phyloP scores from a whole-genome alignment of 1,140 invertebrate genomes.

The Charaxes varanes region DNA sequence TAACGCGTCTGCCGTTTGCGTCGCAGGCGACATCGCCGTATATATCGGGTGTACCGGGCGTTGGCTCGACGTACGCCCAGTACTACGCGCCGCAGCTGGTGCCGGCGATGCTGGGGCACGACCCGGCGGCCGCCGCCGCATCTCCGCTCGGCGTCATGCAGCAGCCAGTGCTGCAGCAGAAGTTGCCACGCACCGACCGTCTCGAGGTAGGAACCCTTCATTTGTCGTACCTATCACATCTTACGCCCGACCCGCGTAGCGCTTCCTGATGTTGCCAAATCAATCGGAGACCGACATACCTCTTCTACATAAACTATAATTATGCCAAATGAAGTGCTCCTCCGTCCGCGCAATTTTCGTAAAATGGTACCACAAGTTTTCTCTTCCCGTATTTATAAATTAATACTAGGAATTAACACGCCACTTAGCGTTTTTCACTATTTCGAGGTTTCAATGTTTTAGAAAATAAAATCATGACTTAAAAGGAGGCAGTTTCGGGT shows the following conservation, averaged over 20 bases:
- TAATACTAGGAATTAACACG: no score
- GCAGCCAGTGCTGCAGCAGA: constrained; percentile 90
- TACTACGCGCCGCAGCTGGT: constrained; percentile 91
- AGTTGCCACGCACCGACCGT: constrained; percentile 94
- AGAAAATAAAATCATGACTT: no score
- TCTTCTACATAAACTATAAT: no score
- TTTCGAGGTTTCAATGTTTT: no score
- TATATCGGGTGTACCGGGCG: constrained; percentile 88
- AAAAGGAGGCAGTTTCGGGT: no score
- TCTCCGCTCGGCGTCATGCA: constrained; percentile 79
- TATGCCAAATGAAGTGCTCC: no score
- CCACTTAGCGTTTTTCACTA: no score
- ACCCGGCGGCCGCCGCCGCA: constrained; percentile 84
- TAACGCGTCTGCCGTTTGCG: constrained; percentile 29
- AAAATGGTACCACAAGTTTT: no score
- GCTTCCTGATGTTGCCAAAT: constrained; percentile 52
- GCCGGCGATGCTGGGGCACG: constrained; percentile 87
- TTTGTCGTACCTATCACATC: constrained; percentile 12
- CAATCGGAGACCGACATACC: constrained; percentile 46
- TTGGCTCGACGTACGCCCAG: constrained; percentile 89
- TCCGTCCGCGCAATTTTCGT: no score
- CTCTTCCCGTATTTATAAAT: no score
- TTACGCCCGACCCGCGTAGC: constrained; percentile 31
- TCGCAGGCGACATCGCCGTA: constrained; percentile 90
- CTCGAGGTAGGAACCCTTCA: constrained; percentile 85